Percentiles rank a stretch among this genome's conserved stretches.
Evolutionary conservation across 2,888 invertebrate species (phyloP).

Genomic region (Priocnemis perturbator): DNA sequence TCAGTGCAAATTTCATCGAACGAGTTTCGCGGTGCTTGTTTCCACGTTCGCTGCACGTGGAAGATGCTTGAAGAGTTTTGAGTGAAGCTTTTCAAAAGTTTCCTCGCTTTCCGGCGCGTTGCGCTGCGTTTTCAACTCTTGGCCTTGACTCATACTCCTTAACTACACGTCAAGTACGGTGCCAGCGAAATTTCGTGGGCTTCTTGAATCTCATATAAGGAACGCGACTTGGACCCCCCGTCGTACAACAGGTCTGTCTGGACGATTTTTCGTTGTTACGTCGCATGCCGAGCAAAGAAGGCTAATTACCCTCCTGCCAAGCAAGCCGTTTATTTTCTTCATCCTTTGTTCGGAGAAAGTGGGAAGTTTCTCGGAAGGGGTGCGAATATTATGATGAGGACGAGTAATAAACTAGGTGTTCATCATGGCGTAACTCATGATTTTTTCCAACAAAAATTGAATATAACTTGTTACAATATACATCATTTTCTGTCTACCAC

Average conservation of each 20-base stretch:
- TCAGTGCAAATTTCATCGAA: too few species aligned
- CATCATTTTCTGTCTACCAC: too few species aligned
- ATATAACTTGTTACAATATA: too few species aligned
- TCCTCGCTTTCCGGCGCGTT: slow-evolving; percentile 29
- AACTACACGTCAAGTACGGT: slow-evolving; percentile 54
- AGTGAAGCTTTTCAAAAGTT: slow-evolving; percentile 44
- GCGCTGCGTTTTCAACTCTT: slow-evolving; percentile 34
- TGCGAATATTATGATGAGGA: too few species aligned
- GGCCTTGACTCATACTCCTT: slow-evolving; percentile 43
- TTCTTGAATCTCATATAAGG: slow-evolving; percentile 30
- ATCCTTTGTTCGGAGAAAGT: background rate
- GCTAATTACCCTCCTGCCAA: too few species aligned
- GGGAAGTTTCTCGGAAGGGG: too few species aligned
- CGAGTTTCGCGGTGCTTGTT: slow-evolving; percentile 11
- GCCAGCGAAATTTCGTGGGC: slow-evolving; percentile 41
- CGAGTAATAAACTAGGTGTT: too few species aligned
- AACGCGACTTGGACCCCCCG: slow-evolving; percentile 31
- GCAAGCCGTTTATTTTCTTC: slow-evolving; percentile 1
- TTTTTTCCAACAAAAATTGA: too few species aligned
- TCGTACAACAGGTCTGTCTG: background rate
- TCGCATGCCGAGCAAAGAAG: too few species aligned
- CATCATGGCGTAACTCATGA: too few species aligned
- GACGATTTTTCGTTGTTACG: background rate
- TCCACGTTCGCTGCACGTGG: slow-evolving; percentile 17
- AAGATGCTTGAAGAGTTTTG: slow-evolving; percentile 35